Conservation (phyloP, 2,113 vertebrate genomes). For the Apteryx owenii region DNA sequence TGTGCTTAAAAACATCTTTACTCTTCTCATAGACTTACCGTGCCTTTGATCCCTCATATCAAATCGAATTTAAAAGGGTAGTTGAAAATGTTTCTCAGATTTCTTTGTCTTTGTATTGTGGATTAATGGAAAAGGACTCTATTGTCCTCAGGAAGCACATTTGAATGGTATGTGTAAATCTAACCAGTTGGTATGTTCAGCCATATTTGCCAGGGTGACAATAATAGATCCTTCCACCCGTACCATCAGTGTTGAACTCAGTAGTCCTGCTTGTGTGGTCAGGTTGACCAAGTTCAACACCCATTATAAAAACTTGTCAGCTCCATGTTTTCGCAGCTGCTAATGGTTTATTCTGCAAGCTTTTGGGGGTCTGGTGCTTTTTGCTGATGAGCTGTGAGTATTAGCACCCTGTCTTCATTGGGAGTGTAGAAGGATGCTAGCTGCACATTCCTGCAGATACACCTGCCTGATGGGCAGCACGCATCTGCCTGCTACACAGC, state of each 20-base stretch:
- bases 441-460: not conserved
- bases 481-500: not conserved
- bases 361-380: not conserved
- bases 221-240: not conserved
- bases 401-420: not conserved
- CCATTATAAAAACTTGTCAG: constrained; percentile 26
- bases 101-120: not conserved
- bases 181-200: not conserved
- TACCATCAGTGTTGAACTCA: not conserved
- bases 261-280: constrained; percentile 33
- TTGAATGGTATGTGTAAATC: not conserved
- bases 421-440: not conserved
- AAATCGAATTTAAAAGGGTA: not conserved
- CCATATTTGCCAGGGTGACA: not conserved
- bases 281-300: constrained; percentile 34
- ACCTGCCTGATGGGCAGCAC: rapidly evolving
- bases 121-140: not conserved
- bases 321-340: constrained; percentile 52
- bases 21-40: not conserved
- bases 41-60: not conserved
- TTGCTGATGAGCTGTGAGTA: not conserved
- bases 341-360: not conserved
- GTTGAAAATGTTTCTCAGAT: not conserved
- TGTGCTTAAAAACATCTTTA: not conserved
- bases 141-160: not conserved